These are phyloP conservation scores for Ephydatia muelleri DNA, from an alignment of 37 sponge, comb jelly and placozoan species.

Conservation along the genomic window DNA sequence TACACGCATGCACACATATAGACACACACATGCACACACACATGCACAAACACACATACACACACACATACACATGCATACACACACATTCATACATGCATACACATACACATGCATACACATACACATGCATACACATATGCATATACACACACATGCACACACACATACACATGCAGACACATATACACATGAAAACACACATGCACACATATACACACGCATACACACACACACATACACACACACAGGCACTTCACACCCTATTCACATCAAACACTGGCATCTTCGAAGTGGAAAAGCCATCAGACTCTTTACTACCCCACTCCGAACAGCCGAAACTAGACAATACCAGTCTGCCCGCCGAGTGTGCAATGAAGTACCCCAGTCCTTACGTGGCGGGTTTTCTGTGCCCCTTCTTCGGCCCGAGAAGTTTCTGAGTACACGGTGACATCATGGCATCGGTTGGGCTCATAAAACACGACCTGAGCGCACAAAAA, in stretches of 20 bases:
- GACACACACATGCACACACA: no score
- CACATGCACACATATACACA: not conserved
- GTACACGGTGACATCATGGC: conserved; percentile 88
- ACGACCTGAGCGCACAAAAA: conserved; percentile 13
- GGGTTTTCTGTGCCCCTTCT: conserved; percentile 6
- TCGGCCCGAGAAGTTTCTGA: conserved; percentile 55
- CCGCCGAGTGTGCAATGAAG: no score
- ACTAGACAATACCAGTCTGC: no score
- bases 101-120: conserved; percentile 41
- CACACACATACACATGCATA: conserved; percentile 61
- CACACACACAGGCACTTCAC: no score
- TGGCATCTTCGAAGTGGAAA: no score
- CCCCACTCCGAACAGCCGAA: no score
- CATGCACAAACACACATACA: no score
- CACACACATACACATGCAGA: not conserved
- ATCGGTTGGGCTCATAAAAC: conserved; percentile 88
- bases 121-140: conserved; percentile 29
- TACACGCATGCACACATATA: no score
- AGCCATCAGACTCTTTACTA: no score
- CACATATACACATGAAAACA: not conserved
- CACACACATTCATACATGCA: conserved; percentile 54
- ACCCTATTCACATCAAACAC: no score
- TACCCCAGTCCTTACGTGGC: not conserved
- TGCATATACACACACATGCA: no score
- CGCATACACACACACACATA: no score